Conservation (phyloP, 2,113 vertebrate genomes). For the Mastomys coucha region DNA sequence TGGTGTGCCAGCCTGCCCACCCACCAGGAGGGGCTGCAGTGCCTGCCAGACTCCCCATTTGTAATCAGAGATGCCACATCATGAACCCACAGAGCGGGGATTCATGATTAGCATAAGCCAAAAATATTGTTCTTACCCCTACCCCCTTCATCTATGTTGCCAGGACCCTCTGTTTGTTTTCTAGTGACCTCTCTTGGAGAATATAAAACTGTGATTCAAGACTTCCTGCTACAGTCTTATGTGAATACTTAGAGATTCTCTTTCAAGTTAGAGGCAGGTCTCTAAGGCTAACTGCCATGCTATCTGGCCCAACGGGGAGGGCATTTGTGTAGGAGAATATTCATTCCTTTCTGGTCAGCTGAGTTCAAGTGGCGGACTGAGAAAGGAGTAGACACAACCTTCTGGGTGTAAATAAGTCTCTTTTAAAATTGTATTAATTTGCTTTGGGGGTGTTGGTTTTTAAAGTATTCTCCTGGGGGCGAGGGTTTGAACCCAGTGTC, state of each 20-base stretch:
- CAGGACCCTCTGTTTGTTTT: slow-evolving; percentile 77
- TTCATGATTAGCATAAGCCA: slow-evolving; percentile 22
- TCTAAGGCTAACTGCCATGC: background rate
- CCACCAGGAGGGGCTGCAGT: background rate
- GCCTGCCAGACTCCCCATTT: background rate
- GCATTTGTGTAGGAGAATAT: background rate
- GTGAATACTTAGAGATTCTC: slow-evolving; percentile 66
- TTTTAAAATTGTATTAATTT: background rate
- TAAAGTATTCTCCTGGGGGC: background rate
- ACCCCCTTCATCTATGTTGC: slow-evolving; percentile 50
- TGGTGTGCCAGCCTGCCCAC: background rate
- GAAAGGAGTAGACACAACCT: slow-evolving; percentile 12
- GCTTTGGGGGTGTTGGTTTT: background rate
- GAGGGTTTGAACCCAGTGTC: background rate
- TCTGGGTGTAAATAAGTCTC: slow-evolving; percentile 7
- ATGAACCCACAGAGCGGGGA: background rate
- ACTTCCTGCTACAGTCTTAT: slow-evolving; percentile 8
- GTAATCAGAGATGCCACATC: slow-evolving; percentile 17
- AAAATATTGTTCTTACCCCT: background rate
- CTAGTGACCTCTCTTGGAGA: slow-evolving; percentile 70
- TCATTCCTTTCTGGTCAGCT: slow-evolving; percentile 4
- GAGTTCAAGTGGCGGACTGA: background rate
- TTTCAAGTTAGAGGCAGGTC: slow-evolving; percentile 53
- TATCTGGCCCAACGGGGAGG: background rate
- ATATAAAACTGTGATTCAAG: slow-evolving; percentile 54